Base-by-base conservation (phyloP, 2,888 invertebrate genomes). In the Epinotia nisella region DNA sequence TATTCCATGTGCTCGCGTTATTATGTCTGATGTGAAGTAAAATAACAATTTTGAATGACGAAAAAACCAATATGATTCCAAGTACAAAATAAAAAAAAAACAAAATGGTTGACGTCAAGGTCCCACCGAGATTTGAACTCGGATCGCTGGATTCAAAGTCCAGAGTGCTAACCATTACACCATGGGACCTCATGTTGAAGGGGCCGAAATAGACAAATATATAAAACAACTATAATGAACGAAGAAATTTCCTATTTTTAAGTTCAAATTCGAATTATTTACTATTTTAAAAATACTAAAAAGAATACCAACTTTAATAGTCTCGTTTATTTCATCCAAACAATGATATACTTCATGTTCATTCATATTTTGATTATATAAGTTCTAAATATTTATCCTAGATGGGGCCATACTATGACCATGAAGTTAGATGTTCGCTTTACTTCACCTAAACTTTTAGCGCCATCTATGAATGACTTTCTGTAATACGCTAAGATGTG, bases 121-220 rank as follows among this genome's bases (percentile, higher is more conserved):
- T 92, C 91, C 91, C 91, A 91, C 92, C 92, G 92, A 92, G 92
- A 92, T 92, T 92, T 92, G 92, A 92, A 92, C 92, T 92, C 92
- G 92, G 92, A 92, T 92, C 92, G 92, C 92, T 92, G 92, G 92
- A 92, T 92, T 93, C 93, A 94, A 94, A 94, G 94, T 94, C 94
- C 94, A 94, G 94, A 94, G 94, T 94, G 94, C 94, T 94, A 93
- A 94, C 94, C 94, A 94, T 94, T 94, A 94, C 94, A 94, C 94
- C 94, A 94, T 94, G 94, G 94, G 93, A 94, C 94, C 94, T 81
- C 75, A 77, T 82, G 64, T 0, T 0, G 0, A 0, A 0, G 0
- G 0, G 0, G 0, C 0, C 53, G 82, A 89, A 91, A 88, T 84
- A 75, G 35, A 21, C 0, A 9, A 74, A 5, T 7, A 70, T 24